These are phyloP conservation scores for Mimumesa dahlbomi DNA, from an alignment of 2,888 invertebrate species.

Conservation along the genomic window DNA sequence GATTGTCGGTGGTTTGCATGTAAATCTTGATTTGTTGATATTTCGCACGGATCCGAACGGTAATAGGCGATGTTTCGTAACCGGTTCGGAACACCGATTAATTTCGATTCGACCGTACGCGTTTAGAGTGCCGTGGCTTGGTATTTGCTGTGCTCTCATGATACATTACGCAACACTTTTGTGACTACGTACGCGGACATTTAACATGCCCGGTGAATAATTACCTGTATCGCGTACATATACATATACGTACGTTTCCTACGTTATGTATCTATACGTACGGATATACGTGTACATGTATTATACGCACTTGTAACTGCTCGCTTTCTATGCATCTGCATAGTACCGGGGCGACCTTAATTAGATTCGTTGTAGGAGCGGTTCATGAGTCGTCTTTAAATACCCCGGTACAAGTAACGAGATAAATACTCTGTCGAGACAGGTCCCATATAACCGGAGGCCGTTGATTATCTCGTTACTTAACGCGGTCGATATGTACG, in stretches of 20 bases:
- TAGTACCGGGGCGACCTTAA: conserved; percentile 54
- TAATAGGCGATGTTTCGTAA: conserved; percentile 61
- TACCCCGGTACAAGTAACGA: conserved; percentile 52
- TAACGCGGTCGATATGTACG: conserved; percentile 32
- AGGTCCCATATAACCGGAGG: conserved; percentile 35
- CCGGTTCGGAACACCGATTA: conserved; percentile 60
- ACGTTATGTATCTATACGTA: too few species aligned
- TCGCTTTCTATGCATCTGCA: conserved; percentile 52
- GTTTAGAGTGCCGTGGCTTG: conserved; percentile 46
- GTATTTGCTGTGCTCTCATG: conserved; percentile 63
- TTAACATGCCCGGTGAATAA: conserved; percentile 62
- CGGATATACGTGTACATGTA: too few species aligned
- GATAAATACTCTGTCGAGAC: conserved; percentile 55
- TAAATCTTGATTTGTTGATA: conserved; percentile 56
- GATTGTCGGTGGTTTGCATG: conserved; percentile 11
- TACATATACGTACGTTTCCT: conserved; percentile 15
- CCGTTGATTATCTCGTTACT: conserved; percentile 65
- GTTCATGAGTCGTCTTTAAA: conserved; percentile 61
- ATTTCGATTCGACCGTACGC: conserved; percentile 63
- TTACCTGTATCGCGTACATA: conserved; percentile 50
- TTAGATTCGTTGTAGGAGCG: conserved; percentile 61
- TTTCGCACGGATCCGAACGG: conserved; percentile 53
- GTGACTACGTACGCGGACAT: conserved; percentile 54
- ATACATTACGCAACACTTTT: conserved; percentile 66
- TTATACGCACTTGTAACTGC: conserved; percentile 8